A percentile compares a stretch with the other conserved stretches of the same genome.
phyloP scores from a whole-genome alignment of 1,140 invertebrate genomes.

The Calycopis cecrops region DNA sequence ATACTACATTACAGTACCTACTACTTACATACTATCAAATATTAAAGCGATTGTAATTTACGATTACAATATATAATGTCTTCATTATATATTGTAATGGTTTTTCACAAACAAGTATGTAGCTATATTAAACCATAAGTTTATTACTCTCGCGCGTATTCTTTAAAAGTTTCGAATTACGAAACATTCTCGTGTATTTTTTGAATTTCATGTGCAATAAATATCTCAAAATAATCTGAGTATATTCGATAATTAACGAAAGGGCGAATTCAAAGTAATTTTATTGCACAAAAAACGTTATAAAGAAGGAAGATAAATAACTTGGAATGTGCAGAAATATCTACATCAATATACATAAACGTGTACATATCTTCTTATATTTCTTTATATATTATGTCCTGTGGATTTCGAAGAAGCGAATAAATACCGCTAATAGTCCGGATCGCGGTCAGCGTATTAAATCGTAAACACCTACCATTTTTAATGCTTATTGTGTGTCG shows the following conservation, averaged over 20 bases:
- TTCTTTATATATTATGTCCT: constrained; percentile 19
- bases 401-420: neutral
- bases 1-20: too few species aligned
- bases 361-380: constrained; percentile 17
- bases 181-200: neutral
- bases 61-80: too few species aligned
- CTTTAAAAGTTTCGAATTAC: neutral
- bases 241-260: constrained; percentile 4
- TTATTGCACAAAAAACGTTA: constrained; percentile 4
- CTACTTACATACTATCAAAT: too few species aligned
- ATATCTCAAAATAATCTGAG: constrained; percentile 5
- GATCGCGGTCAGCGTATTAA: constrained; percentile 32
- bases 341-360: constrained; percentile 3
- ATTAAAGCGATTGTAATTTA: too few species aligned
- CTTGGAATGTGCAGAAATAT: constrained; percentile 9
- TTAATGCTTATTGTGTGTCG: constrained; percentile 65
- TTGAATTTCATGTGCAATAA: constrained; percentile 19
- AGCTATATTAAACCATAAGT: constrained; percentile 2
- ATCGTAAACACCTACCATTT: constrained; percentile 48
- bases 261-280: neutral
- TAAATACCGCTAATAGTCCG: constrained; percentile 43
- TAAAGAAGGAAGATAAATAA: neutral
- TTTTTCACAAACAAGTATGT: neutral
- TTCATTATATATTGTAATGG: too few species aligned
- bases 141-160: neutral